Evolutionary conservation across 2,113 vertebrate species (phyloP).

Genomic region (Alosa alosa): DNA sequence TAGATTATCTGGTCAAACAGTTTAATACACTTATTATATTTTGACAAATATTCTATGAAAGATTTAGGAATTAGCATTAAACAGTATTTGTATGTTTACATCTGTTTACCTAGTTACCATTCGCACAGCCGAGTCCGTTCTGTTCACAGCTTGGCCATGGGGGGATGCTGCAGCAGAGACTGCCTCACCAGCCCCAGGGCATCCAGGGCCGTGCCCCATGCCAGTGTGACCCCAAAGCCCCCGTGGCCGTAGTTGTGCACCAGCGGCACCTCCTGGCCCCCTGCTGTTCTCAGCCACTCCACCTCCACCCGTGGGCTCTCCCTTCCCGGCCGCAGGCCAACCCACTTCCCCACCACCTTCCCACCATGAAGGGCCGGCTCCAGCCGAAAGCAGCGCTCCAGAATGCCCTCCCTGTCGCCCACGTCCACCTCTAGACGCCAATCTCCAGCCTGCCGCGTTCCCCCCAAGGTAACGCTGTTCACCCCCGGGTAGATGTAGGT

Average conservation of each 20-base stretch:
- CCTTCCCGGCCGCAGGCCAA: conserved; percentile 84
- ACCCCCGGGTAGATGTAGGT: conserved; percentile 87
- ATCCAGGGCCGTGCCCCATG: conserved; percentile 83
- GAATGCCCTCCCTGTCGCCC: conserved; percentile 68
- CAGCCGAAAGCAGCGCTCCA: conserved; percentile 76
- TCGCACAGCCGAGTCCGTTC: neutral
- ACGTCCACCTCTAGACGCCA: conserved; percentile 74
- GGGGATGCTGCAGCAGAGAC: conserved; percentile 58
- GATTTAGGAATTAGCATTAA: too few relatives aligned
- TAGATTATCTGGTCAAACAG: neutral
- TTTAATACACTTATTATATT: neutral
- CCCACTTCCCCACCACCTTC: conserved; percentile 64
- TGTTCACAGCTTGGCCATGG: conserved; percentile 61
- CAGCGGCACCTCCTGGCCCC: conserved; percentile 63
- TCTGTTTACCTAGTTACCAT: neutral
- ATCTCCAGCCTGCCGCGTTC: conserved; percentile 76
- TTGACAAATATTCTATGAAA: neutral
- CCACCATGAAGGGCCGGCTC: conserved; percentile 79
- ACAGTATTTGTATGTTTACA: neutral
- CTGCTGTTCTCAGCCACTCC: conserved; percentile 64
- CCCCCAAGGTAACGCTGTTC: conserved; percentile 76
- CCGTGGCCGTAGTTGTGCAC: conserved; percentile 93
- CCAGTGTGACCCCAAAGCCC: conserved; percentile 78
- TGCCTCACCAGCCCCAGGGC: conserved; percentile 73
- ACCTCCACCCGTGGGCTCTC: conserved; percentile 72